Conservation (phyloP, 2,797 vertebrate genomes). For the Columba guinea region DNA sequence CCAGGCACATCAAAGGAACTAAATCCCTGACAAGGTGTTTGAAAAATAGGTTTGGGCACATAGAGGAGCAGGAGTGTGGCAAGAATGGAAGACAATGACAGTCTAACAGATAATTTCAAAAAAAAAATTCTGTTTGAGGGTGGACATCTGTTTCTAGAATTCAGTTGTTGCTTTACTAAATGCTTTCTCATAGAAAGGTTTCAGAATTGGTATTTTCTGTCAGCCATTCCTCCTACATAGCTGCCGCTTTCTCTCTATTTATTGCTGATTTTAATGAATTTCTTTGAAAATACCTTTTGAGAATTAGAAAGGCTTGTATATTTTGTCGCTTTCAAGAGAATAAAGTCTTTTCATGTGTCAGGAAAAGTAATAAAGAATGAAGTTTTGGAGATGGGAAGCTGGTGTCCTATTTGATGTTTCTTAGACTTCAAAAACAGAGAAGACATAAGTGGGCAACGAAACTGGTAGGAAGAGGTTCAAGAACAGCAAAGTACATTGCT, state of each 20-base stretch:
- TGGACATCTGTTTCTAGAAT: neutral
- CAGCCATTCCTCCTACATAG: neutral
- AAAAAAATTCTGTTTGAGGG: neutral
- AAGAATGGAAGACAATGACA: neutral
- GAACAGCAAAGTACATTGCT: neutral
- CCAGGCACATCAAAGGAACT: constrained; percentile 22
- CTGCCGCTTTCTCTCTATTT: neutral
- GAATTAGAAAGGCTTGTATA: neutral
- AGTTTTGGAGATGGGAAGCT: neutral
- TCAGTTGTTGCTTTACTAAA: neutral
- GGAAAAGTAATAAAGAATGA: neutral
- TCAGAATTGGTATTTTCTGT: neutral
- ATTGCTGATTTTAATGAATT: neutral
- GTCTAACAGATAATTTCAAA: neutral
- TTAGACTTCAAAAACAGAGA: neutral
- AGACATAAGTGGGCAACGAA: neutral
- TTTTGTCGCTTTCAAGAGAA: neutral
- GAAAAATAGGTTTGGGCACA: constrained; percentile 10
- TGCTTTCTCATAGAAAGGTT: neutral
- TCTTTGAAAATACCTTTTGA: neutral
- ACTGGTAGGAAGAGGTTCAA: neutral
- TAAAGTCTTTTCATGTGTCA: neutral
- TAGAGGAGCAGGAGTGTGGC: neutral
- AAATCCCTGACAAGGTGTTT: neutral
- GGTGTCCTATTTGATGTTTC: neutral